A percentile compares a stretch with the other conserved stretches of the same genome.
Evolutionary conservation across 2,113 vertebrate species (phyloP).

Genomic region (Seriola rivoliana): DNA sequence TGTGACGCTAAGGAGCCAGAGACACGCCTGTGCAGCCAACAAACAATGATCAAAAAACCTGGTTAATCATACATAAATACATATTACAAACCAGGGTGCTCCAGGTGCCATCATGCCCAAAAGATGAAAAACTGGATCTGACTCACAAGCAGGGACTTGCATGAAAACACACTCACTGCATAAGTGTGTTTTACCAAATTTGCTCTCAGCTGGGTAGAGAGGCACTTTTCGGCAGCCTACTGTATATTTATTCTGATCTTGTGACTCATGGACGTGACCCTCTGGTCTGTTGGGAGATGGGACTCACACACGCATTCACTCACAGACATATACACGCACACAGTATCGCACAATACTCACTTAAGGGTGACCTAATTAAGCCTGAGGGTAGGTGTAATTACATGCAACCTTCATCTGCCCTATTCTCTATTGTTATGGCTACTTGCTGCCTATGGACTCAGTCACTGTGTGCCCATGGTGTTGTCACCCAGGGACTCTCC

Average conservation of each 20-base stretch:
- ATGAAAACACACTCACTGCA: constrained; percentile 22
- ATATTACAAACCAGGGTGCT: not conserved
- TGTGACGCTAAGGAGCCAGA: not conserved
- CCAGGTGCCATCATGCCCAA: not conserved
- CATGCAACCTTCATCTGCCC: constrained; percentile 77
- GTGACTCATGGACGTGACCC: constrained; percentile 52
- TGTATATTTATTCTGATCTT: constrained; percentile 51
- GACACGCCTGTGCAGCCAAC: not conserved
- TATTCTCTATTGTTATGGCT: constrained; percentile 71
- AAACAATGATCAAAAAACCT: not conserved
- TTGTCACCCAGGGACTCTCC: constrained; percentile 43
- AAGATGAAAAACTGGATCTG: not conserved
- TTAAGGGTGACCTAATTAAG: constrained; percentile 80
- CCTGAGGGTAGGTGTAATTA: constrained; percentile 78
- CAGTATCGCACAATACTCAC: constrained; percentile 64
- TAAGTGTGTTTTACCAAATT: constrained; percentile 20
- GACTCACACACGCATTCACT: constrained; percentile 33
- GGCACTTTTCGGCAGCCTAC: constrained; percentile 31
- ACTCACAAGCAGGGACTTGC: constrained; percentile 10
- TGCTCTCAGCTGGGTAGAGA: constrained; percentile 27
- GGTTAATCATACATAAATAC: not conserved
- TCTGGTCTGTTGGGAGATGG: constrained; percentile 41
- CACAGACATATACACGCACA: constrained; percentile 20
- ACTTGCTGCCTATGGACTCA: constrained; percentile 62
- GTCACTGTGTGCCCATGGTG: constrained; percentile 32